Evolutionary conservation across 2,888 invertebrate genomes (phyloP), one percentile per base, ranked within the genome.

Genomic region (Rhimphoctona megacephalus): DNA sequence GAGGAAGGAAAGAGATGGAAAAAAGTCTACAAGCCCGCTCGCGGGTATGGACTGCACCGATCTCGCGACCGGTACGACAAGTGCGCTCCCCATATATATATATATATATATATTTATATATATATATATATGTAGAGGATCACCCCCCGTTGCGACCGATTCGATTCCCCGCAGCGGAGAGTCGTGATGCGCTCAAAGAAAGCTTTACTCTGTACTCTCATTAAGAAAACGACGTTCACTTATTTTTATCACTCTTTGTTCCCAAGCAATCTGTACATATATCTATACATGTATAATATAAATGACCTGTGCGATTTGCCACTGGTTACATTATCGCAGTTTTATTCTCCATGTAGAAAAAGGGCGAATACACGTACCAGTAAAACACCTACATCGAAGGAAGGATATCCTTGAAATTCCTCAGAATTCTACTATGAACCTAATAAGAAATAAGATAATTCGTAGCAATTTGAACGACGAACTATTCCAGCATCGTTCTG

Each of bases 191-290:
- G 88, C 87, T 91, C 92, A 93, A 93, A 93, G 94, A 93, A 94
- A 94, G 94, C 94, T 94, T 94, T 94, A 92, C 93, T 94, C 92
- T 93, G 94, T 94, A 94, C 94, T 93, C 93, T 94, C 93, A 94
- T 94, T 94, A 94, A 94, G 93, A 92, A 92, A 93, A 93, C 86
- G 84, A 80, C 82, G 84, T 87, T 88, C 83, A 69, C 87, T 85
- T 88, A 87, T 88, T 84, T 85, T 89, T 78, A 81, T 85, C 81
- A 74, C 85, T 86, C 81, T 81, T 54, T 67, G 36, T 14, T 72
- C 70, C 19, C 67, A n/a, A 77, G 57, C 79, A 19, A 57, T 70
- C 49, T 43, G 17, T 19, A 33, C 54, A 36, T 36, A 66, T 25
- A 39, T 19, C 17, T 61, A 33, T 25, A 67, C 33, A 5, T 4